Percentiles rank a stretch among this genome's conserved stretches.
phyloP scores from a whole-genome alignment of 2,888 invertebrate species.

The Dasypogon diadema region DNA sequence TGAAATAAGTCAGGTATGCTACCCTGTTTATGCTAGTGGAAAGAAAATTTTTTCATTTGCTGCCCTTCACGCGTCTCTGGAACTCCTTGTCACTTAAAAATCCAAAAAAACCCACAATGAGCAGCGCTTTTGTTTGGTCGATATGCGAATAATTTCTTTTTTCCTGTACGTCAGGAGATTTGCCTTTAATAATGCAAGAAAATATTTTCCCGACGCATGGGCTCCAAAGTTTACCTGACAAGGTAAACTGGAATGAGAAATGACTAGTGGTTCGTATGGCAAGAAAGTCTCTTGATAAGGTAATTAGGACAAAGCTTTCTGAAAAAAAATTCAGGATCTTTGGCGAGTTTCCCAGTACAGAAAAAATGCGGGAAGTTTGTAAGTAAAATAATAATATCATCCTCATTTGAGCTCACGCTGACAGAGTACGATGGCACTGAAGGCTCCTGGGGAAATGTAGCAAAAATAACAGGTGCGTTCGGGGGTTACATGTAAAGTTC shows the following conservation, averaged over 20 bases:
- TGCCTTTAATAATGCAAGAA: too few relatives aligned
- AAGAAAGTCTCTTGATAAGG: neutral
- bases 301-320: neutral
- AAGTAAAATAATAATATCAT: neutral
- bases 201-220: too few relatives aligned
- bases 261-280: neutral
- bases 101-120: too few relatives aligned
- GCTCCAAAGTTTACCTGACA: too few relatives aligned
- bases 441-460: neutral
- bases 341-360: too few relatives aligned
- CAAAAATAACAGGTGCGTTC: neutral
- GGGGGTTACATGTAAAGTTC: neutral
- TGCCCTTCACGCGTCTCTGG: too few relatives aligned
- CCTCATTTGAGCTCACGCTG: neutral
- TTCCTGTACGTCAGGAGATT: too few relatives aligned
- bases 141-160: too few relatives aligned
- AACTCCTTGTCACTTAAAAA: too few relatives aligned
- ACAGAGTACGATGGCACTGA: neutral
- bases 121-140: neutral
- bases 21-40: too few relatives aligned
- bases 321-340: neutral
- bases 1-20: too few relatives aligned
- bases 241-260: neutral
- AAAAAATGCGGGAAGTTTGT: neutral
- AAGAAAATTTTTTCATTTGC: too few relatives aligned